Evolutionary conservation across 2,113 vertebrate species (phyloP), one percentile per base, ranked within the genome.

Genomic region (Garra rufa): DNA sequence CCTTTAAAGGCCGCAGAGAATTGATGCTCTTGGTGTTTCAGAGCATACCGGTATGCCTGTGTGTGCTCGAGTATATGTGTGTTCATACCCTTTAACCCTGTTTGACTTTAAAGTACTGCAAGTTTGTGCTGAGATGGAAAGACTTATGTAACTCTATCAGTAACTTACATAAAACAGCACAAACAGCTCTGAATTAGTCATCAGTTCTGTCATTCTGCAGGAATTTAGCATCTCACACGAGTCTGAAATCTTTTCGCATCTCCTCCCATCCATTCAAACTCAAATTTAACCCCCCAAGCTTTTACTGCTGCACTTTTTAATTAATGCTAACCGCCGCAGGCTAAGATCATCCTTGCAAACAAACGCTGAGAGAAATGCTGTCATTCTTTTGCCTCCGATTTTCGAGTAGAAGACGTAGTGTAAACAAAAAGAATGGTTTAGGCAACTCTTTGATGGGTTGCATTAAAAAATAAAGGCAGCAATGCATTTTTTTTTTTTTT

Each of bases 71-170:
- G 11, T 19, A 28, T 48, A 13, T 38, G 10, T 14, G 17, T 46
- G 15, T 69, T 50, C 8, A 21, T 81, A 46, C 79, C 46, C 63
- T 70, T 50, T 81, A 82, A 82, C 80, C 44, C 61, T 41, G 13
- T 17, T 55, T 55, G 46, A 82, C 46, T 70, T 70, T 46, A 82
- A 52, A 82, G 46, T 69, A 75, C 46, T 50, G 13, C 59, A 67
- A 67, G 44, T 76, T 73, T 85, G 55, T 82, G 80, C 80, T 82
- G 46, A 85, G 63, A 83, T 74, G 85, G 85, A 84, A 76, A 84
- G 55, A 61, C 85, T 89, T 87, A 86, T 57, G 69, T 81, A 89
- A 89, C 88, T 79, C 75, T 38, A 65, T 59, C 59, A 83, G 65
- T 80, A 87, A 78, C 82, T 86, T 85, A 85, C 81, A 75, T 73